phyloP scores from a whole-genome alignment of 1,140 invertebrate species.

The Trichonephila clavata region DNA sequence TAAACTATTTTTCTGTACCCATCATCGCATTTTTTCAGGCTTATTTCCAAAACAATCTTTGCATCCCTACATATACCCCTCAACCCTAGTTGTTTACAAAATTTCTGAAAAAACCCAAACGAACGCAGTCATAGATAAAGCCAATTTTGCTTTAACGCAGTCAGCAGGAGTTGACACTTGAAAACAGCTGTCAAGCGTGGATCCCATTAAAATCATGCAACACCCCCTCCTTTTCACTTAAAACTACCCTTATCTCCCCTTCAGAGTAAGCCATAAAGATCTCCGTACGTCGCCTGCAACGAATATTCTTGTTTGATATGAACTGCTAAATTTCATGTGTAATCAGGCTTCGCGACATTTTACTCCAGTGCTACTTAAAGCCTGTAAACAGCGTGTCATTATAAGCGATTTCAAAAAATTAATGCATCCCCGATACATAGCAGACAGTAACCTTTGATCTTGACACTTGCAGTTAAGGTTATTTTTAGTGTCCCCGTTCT shows the following conservation, averaged over 20 bases:
- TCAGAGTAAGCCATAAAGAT: slow-evolving; percentile 1
- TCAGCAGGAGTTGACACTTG: background rate
- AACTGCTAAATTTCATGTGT: background rate
- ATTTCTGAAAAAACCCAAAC: no score
- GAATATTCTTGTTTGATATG: background rate
- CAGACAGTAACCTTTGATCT: background rate
- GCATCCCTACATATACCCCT: no score
- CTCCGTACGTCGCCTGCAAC: background rate
- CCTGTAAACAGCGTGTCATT: background rate
- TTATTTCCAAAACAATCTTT: no score
- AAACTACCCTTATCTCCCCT: slow-evolving; percentile 11
- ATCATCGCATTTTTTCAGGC: no score
- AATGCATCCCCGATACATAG: background rate
- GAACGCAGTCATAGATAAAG: no score
- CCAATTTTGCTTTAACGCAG: background rate
- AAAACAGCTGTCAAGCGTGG: background rate
- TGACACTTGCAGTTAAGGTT: background rate
- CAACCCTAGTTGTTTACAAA: no score
- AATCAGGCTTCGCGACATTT: background rate
- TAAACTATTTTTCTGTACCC: no score
- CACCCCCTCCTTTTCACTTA: background rate
- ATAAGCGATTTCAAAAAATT: background rate
- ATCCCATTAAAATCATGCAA: slow-evolving; percentile 23
- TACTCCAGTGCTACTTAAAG: background rate
- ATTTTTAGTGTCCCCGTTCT: background rate